phyloP scores from a whole-genome alignment of 2,888 invertebrate species.

The Melinaea menophilus region DNA sequence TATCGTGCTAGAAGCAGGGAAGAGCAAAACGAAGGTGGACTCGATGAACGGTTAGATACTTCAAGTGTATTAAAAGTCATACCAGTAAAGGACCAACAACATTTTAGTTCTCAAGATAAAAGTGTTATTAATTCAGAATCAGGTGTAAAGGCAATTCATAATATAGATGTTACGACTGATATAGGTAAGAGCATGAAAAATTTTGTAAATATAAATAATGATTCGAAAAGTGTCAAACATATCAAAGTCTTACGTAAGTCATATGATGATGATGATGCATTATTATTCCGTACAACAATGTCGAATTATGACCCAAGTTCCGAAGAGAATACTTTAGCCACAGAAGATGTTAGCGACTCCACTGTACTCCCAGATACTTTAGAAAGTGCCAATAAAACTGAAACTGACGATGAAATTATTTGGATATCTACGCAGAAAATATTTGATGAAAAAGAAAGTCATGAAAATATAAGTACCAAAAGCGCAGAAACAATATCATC shows the following conservation, averaged over 20 bases:
- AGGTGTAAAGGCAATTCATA: not conserved
- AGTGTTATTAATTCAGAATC: not conserved
- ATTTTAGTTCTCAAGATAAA: not conserved
- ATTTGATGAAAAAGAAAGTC: slow-evolving; percentile 8
- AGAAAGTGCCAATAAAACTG: not conserved
- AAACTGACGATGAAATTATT: slow-evolving; percentile 1
- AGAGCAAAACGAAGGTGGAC: slow-evolving; percentile 26
- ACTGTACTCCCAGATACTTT: not conserved
- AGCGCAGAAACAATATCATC: not conserved
- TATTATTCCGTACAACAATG: slow-evolving; percentile 10
- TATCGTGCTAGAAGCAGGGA: slow-evolving; percentile 25
- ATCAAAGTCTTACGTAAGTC: slow-evolving; percentile 7
- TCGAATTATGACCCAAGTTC: slow-evolving; percentile 16
- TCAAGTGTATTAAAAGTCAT: slow-evolving; percentile 26
- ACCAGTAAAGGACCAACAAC: slow-evolving; percentile 33
- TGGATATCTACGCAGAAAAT: slow-evolving; percentile 11
- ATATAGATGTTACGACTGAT: not conserved
- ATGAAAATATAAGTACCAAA: slow-evolving; percentile 1
- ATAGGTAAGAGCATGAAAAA: not conserved
- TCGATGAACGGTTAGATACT: slow-evolving; percentile 14
- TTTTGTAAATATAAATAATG: not conserved
- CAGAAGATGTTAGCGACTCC: slow-evolving; percentile 12
- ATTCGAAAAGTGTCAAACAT: not conserved
- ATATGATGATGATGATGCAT: slow-evolving; percentile 1
- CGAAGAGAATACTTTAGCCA: slow-evolving; percentile 5